Percentiles rank a stretch among this genome's conserved stretches.
Conservation (phyloP, 2,888 invertebrate genomes). For the Neuroscelio doddi region DNA sequence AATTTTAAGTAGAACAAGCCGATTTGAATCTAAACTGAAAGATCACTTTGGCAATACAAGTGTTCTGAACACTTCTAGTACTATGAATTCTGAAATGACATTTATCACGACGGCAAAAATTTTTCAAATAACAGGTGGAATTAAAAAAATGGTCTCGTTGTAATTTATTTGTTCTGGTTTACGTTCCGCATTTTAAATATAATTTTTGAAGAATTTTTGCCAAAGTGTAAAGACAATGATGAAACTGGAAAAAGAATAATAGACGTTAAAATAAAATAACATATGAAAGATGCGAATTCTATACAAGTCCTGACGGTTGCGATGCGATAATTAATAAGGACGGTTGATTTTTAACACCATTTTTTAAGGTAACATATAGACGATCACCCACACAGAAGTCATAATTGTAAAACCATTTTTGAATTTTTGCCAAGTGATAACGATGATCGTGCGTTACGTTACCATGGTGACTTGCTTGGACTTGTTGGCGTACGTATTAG, state of each 20-base stretch:
- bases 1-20: conserved; percentile 23
- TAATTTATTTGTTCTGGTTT: not conserved
- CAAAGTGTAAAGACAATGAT: conserved; percentile 1
- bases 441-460: conserved; percentile 40
- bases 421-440: conserved; percentile 34
- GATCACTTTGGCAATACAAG: conserved; percentile 36
- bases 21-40: conserved; percentile 17
- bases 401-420: conserved; percentile 36
- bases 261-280: conserved; percentile 17
- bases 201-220: not conserved
- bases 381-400: conserved; percentile 30
- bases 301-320: conserved; percentile 31
- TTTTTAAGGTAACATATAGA: conserved; percentile 34
- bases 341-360: conserved; percentile 39
- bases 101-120: conserved; percentile 19
- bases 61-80: conserved; percentile 27
- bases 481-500: conserved; percentile 70
- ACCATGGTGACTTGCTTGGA: conserved; percentile 51
- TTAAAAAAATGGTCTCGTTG: no score
- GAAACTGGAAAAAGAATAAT: conserved; percentile 15
- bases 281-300: conserved; percentile 26
- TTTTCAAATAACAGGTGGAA: conserved; percentile 1
- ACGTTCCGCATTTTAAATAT: not conserved
- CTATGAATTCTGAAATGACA: conserved; percentile 19
- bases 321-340: conserved; percentile 25